Base-by-base conservation (phyloP, 2,797 vertebrate species). In the Hirundo rustica region DNA sequence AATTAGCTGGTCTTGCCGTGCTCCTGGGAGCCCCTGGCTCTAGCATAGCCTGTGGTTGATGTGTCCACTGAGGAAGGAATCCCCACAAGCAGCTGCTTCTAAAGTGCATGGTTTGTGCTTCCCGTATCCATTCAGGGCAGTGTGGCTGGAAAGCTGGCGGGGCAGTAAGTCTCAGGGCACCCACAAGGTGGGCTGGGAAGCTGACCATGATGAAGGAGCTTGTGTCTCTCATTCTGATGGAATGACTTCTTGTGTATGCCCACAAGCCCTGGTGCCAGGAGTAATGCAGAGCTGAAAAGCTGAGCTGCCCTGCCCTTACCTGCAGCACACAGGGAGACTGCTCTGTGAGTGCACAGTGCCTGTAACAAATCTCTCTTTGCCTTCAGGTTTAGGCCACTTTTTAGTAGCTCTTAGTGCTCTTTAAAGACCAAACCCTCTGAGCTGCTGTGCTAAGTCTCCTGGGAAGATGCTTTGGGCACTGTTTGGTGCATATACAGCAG, bases 151-250 rank as follows among this genome's bases (percentile, higher is more conserved):
- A 77, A 30, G 34, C 34, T 61, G 21, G 14, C 3, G 16, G 45
- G 32, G 54, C 16, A 61, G 16, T 20, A 71, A 38, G 61, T 38
- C 45, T 83, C 1, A 2, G 42, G 20, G n/a, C 16, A 48, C 38
- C 14, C 58, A 19, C 2, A 7, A 48, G n/a, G 25, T 80, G 65
- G 30, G 47, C 38, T 70, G 16, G 10, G 61, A 86, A 91, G 66
- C 62, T 2, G 8, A 42, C 20, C 7, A 2, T 25, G 62, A 42
- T 13, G 45, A 58, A 45, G 0, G 0, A 75, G 20, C 29, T 79
- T 66, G 9, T 7, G 26, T 25, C 50, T 73, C 34, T 82, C 8
- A 9, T 83, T 77, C 18, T 27, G 15, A 18, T 64, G 23, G 60
- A 85, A 26, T 48, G n/a, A 76, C 71, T 42, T 32, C 65, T 15